Evolutionary conservation across 2,113 vertebrate species (phyloP), one percentile per base, ranked within the genome.

Genomic region (Colistium nudipinnis): DNA sequence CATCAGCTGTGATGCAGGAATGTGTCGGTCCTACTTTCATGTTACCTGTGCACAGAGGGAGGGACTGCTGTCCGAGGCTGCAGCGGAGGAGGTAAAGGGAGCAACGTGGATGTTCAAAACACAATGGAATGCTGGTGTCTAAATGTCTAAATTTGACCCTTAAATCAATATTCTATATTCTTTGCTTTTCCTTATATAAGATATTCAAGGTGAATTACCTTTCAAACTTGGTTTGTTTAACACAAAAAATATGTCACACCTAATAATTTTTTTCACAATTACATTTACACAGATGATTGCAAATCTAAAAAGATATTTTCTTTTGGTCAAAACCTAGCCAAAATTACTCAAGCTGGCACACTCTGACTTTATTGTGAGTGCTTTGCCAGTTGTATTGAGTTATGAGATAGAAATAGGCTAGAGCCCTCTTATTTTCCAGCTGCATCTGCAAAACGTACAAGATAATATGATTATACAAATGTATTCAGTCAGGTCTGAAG

Each of bases 21-120:
- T 99, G 97, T 99, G 98, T 80, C 94, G 98, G 56, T 96, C 97
- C 39, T 99, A 95, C 88, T 99, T 99, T 82, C 98, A 99, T 0
- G 98, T 99, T 59, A 99, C 97, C 9, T 99, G 98, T 1, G 98
- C 98, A 27, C 98, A 99, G 88, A 94, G 96, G 80, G 98, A 99
- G 92, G 98, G 97, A 13, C 94, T 99, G 3, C 93, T 99, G 47
- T 99, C 98, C 33, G 98, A 99, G 91, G 98, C 97, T 39, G 97
- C 98, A 33, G 98, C 98, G 0, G 98, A 99, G 88, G 98, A 99
- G 95, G 97, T 99, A 80, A 74, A 64, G 2, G 12, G 3, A 48
- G 16, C 38, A 36, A 12, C 13, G 14, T 16, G 36, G 17, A 7
- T 30, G 9, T 25, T 17, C 3, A 62, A 38, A 19, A 22, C 11